Percentiles rank a stretch among this genome's conserved stretches.
Conservation (phyloP, 2,797 vertebrate species). For the Acanthis flammea region DNA sequence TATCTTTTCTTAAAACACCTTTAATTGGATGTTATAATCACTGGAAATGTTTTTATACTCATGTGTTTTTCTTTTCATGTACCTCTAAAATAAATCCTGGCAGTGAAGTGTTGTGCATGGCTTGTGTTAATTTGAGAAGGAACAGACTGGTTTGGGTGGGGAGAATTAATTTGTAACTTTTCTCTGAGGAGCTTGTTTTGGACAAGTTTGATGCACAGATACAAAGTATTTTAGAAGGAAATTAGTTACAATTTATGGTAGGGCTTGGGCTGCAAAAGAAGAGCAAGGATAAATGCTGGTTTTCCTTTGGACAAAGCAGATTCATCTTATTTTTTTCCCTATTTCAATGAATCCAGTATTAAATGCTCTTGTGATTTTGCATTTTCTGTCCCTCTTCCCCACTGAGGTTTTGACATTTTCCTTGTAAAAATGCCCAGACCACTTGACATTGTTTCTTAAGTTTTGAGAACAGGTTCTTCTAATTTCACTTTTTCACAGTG, state of each 20-base stretch:
- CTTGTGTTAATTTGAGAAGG: background rate
- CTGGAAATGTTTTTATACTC: constrained; percentile 62
- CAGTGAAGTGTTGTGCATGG: background rate
- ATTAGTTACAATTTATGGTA: background rate
- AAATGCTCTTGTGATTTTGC: background rate
- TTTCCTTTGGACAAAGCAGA: background rate
- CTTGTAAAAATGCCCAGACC: background rate
- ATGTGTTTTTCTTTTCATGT: constrained; percentile 19
- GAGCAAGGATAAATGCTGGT: background rate
- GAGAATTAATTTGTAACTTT: background rate
- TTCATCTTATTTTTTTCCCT: background rate
- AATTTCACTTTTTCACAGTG: background rate
- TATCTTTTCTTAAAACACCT: constrained; percentile 42
- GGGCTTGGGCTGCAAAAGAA: background rate
- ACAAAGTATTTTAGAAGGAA: background rate
- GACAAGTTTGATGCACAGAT: background rate
- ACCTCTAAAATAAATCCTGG: constrained; percentile 48
- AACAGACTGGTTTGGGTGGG: background rate
- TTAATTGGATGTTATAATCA: constrained; percentile 35
- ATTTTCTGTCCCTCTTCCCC: background rate
- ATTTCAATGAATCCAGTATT: background rate
- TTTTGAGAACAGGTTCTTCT: background rate
- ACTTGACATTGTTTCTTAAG: background rate
- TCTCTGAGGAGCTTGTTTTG: background rate
- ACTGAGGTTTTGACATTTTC: background rate